Evolutionary conservation across 2,113 vertebrate species (phyloP).

Genomic region (Sebastes schlegelii): DNA sequence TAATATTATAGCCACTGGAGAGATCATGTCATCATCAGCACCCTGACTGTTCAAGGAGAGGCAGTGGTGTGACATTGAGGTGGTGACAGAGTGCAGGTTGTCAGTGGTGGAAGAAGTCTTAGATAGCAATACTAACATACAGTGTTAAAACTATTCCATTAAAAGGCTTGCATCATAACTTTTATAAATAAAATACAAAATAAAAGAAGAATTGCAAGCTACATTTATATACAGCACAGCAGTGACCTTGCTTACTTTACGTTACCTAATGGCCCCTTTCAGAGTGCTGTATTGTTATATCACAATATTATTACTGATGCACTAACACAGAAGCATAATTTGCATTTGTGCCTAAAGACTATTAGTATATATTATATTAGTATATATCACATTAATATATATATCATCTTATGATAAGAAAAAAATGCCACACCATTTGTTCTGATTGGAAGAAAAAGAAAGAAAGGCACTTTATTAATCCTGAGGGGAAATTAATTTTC

Average conservation of each 20-base stretch:
- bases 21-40: background rate
- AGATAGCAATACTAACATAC: no score
- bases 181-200: background rate
- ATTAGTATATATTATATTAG: no score
- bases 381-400: no score
- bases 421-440: no score
- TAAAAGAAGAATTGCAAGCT: fast-evolving
- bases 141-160: no score
- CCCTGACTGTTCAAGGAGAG: background rate
- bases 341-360: no score
- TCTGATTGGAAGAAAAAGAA: no score
- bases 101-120: background rate
- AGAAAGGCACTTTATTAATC: no score
- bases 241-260: background rate
- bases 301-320: background rate
- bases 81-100: background rate
- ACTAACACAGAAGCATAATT: background rate
- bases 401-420: no score
- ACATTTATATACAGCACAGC: background rate
- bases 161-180: fast-evolving
- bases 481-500: no score
- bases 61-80: conserved; percentile 34
- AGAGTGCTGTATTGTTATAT: no score
- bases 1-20: fast-evolving
- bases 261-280: background rate